These are phyloP conservation scores for Rotaria sp. DNA, from an alignment of 2,888 invertebrate genomes.

Conservation along the genomic window DNA sequence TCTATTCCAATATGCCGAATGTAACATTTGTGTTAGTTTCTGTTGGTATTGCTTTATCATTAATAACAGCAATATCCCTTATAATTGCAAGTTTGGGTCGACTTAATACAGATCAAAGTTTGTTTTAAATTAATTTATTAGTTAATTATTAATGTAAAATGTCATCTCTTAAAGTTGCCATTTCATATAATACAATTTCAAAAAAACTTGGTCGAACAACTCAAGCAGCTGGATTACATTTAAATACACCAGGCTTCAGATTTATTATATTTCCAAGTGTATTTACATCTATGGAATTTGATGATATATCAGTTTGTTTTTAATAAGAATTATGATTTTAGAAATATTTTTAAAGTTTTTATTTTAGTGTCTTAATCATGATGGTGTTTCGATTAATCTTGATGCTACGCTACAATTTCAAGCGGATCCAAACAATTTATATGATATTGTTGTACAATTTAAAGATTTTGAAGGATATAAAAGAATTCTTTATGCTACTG, in stretches of 20 bases:
- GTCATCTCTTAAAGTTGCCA: neutral
- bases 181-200: neutral
- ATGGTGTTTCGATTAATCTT: constrained; percentile 48
- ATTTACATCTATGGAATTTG: constrained; percentile 47
- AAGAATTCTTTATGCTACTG: constrained; percentile 46
- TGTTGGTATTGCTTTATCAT: neutral
- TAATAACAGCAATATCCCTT: neutral
- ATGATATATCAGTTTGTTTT: constrained; percentile 43
- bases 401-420: constrained; percentile 50
- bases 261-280: constrained; percentile 52
- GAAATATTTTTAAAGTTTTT: neutral
- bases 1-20: neutral
- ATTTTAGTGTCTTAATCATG: constrained; percentile 49
- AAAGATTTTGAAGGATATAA: constrained; percentile 48
- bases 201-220: neutral
- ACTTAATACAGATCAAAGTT: constrained; percentile 17
- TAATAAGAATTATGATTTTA: neutral
- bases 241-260: constrained; percentile 49
- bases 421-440: constrained; percentile 46
- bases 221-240: constrained; percentile 46
- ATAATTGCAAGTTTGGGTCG: constrained; percentile 26
- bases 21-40: neutral
- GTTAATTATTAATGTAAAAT: neutral
- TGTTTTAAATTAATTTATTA: neutral
- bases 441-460: constrained; percentile 48